Conservation (phyloP, 2,888 invertebrate genomes). For the Graphium colonna region DNA sequence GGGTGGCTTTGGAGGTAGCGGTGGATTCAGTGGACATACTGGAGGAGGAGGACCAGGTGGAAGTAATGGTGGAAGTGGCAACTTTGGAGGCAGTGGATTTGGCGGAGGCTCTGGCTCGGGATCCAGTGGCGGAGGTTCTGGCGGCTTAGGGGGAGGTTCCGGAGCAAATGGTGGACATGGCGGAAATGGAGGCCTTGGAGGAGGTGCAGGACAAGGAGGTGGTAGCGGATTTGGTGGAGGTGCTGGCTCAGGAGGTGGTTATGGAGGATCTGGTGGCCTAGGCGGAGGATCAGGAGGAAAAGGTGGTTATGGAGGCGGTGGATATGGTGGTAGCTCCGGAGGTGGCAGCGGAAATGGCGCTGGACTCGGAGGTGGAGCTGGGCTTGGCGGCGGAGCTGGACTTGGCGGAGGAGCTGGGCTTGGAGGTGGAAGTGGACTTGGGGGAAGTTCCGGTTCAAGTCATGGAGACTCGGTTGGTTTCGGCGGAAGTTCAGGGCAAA, state of each 20-base stretch:
- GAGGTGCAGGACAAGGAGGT: conserved; percentile 27
- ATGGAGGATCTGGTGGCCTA: conserved; percentile 29
- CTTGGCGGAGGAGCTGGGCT: conserved; percentile 24
- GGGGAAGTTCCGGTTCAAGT: conserved; percentile 10
- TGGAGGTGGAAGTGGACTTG: conserved; percentile 22
- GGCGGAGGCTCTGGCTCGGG: conserved; percentile 24
- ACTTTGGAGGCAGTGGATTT: conserved; percentile 23
- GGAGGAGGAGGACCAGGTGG: conserved; percentile 24
- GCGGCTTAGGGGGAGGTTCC: conserved; percentile 35
- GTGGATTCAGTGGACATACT: conserved; percentile 15
- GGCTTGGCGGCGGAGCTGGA: conserved; percentile 26
- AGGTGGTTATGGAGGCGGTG: conserved; percentile 24
- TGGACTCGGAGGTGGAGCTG: conserved; percentile 22
- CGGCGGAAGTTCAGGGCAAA: conserved; percentile 22
- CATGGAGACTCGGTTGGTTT: not conserved
- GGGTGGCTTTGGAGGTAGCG: conserved; percentile 25
- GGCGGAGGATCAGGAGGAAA: conserved; percentile 23
- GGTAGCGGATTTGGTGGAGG: conserved; percentile 30
- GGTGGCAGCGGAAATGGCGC: conserved; percentile 29
- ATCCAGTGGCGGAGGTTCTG: conserved; percentile 29
- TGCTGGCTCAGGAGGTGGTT: conserved; percentile 26
- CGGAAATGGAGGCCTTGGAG: conserved; percentile 25
- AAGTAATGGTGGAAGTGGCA: conserved; percentile 27
- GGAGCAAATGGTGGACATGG: conserved; percentile 4
- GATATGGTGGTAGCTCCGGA: conserved; percentile 22